Conservation (phyloP, 2,888 invertebrate genomes). For the Clunio marinus region DNA sequence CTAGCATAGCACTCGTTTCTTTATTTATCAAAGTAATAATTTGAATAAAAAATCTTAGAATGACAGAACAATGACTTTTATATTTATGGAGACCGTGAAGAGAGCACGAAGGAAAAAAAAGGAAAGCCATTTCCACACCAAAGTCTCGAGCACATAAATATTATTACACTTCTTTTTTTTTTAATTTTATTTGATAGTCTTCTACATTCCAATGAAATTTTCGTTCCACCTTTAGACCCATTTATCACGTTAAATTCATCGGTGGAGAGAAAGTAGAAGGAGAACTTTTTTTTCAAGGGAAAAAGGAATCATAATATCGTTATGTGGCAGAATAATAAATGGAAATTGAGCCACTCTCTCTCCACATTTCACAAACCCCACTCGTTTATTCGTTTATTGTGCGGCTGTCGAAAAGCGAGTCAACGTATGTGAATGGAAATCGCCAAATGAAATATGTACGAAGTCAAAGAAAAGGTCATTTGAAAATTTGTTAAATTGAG, state of each 20-base stretch:
- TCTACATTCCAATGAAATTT: too few species aligned
- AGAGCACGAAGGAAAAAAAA: neutral
- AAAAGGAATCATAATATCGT: neutral
- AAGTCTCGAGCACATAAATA: slow-evolving; percentile 4
- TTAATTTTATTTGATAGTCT: neutral
- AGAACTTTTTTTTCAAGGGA: too few species aligned
- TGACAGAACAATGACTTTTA: too few species aligned
- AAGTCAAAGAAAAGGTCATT: neutral
- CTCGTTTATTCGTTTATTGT: neutral
- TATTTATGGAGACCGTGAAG: neutral
- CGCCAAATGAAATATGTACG: neutral
- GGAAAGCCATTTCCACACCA: too few species aligned
- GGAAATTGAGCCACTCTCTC: neutral
- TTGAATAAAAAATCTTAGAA: too few species aligned
- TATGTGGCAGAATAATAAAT: neutral
- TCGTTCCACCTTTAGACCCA: neutral
- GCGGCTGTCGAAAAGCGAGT: neutral
- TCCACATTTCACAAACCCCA: too few species aligned
- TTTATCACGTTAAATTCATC: neutral
- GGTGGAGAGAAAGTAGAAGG: too few species aligned
- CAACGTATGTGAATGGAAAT: neutral
- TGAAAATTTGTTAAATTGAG: neutral
- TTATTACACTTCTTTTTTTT: neutral
- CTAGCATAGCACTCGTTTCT: too few species aligned
- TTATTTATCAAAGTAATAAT: too few species aligned